A percentile compares a stretch with the other conserved stretches of the same genome.
These are phyloP conservation scores for Diadegma fenestrale DNA, from an alignment of 2,888 invertebrate species.

Conservation along the genomic window DNA sequence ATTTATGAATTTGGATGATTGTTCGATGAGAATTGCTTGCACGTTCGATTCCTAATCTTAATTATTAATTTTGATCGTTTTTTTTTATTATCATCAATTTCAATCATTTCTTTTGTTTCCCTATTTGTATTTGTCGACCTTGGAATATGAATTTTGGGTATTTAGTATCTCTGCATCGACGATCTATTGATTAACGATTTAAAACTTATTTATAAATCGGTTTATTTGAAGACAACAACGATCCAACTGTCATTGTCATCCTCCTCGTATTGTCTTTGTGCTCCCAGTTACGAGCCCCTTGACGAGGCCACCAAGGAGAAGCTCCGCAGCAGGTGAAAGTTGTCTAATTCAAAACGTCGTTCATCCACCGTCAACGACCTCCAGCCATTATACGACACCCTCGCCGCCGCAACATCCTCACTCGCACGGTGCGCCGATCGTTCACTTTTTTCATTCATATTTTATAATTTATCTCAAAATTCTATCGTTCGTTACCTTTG, in stretches of 20 bases:
- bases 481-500: too few species aligned
- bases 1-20: slow-evolving; percentile 51
- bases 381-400: slow-evolving; percentile 84
- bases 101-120: not conserved
- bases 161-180: not conserved
- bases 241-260: slow-evolving; percentile 51
- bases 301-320: slow-evolving; percentile 80
- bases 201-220: not conserved
- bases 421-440: slow-evolving; percentile 76
- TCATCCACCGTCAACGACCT: slow-evolving; percentile 82
- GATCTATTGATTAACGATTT: not conserved
- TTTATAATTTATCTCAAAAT: too few species aligned
- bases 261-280: slow-evolving; percentile 64
- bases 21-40: slow-evolving; percentile 53
- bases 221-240: not conserved
- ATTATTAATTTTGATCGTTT: slow-evolving; percentile 11
- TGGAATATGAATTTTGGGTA: not conserved
- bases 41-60: slow-evolving; percentile 51
- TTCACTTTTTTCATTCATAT: slow-evolving; percentile 39
- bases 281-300: slow-evolving; percentile 81
- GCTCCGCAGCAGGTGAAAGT: slow-evolving; percentile 82
- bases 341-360: slow-evolving; percentile 77
- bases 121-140: not conserved
- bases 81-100: slow-evolving; percentile 15
- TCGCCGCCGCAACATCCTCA: slow-evolving; percentile 84